Conservation (phyloP, 2,888 invertebrate species). For the Melipona beecheii region DNA sequence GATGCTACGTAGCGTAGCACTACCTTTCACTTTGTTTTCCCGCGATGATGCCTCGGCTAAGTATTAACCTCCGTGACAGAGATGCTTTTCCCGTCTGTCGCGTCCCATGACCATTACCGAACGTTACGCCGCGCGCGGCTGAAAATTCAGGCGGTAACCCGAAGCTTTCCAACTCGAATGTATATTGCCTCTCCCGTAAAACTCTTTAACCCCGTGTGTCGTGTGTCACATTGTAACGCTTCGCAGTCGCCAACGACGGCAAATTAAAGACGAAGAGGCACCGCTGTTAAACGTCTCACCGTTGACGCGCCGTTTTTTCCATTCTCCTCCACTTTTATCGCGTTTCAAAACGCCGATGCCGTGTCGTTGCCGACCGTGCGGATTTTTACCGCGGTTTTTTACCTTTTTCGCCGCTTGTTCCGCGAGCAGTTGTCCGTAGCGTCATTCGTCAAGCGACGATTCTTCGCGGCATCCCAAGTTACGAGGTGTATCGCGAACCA, state of each 20-base stretch:
- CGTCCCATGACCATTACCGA: slow-evolving; percentile 53
- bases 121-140: slow-evolving; percentile 36
- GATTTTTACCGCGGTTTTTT: slow-evolving; percentile 38
- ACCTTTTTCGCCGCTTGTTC: slow-evolving; percentile 57
- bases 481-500: slow-evolving; percentile 56
- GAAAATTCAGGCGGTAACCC: slow-evolving; percentile 42
- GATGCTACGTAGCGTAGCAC: slow-evolving; percentile 46
- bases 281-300: slow-evolving; percentile 47
- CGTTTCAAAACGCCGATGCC: slow-evolving; percentile 29
- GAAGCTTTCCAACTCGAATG: slow-evolving; percentile 33
- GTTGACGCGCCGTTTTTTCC: slow-evolving; percentile 26
- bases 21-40: slow-evolving; percentile 74
- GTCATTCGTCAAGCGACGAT: slow-evolving; percentile 1
- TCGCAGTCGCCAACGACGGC: slow-evolving; percentile 25
- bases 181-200: slow-evolving; percentile 40
- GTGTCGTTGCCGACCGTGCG: slow-evolving; percentile 29
- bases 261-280: slow-evolving; percentile 51
- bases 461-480: slow-evolving; percentile 31
- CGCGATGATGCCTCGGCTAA: slow-evolving; percentile 59
- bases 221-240: slow-evolving; percentile 51
- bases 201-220: slow-evolving; percentile 50
- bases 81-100: slow-evolving; percentile 63
- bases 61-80: slow-evolving; percentile 65
- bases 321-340: background rate
- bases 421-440: background rate